A percentile compares a stretch with the other conserved stretches of the same genome.
phyloP scores from a whole-genome alignment of 35 echinoderm and acorn worm genomes.

The Holothuria glaberrima region DNA sequence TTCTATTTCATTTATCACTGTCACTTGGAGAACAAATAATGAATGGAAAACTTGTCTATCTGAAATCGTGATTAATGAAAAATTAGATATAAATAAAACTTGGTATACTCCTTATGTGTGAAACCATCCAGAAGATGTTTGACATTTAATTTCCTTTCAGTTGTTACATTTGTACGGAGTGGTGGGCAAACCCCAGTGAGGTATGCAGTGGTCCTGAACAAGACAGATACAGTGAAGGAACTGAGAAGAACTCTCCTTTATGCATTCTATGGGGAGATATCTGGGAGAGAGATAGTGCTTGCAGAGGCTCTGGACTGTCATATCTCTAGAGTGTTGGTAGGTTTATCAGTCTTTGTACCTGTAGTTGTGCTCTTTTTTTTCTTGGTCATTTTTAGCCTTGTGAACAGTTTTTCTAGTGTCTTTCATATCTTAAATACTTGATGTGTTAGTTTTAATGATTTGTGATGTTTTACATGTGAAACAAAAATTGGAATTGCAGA shows the following conservation, averaged over 20 bases:
- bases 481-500: too few relatives aligned
- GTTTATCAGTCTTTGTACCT: neutral
- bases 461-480: too few relatives aligned
- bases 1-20: too few relatives aligned
- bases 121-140: neutral
- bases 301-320: conserved; percentile 94
- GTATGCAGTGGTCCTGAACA: conserved; percentile 86
- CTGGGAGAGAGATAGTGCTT: conserved; percentile 76
- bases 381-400: too few relatives aligned
- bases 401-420: too few relatives aligned
- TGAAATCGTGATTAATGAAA: neutral
- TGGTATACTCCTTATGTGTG: too few relatives aligned
- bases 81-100: too few relatives aligned
- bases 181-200: conserved; percentile 69
- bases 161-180: conserved; percentile 78
- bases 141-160: conserved; percentile 31
- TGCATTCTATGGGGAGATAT: conserved; percentile 64
- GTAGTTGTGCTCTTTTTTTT: too few relatives aligned
- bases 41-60: too few relatives aligned
- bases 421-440: too few relatives aligned
- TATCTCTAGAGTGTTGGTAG: conserved; percentile 88
- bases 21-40: too few relatives aligned
- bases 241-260: conserved; percentile 60
- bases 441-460: too few relatives aligned
- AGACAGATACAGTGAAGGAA: conserved; percentile 73